Percentiles rank a stretch among this genome's conserved stretches.
These are phyloP conservation scores for Tolmerus cingulatus DNA, from an alignment of 2,888 invertebrate genomes.

Conservation along the genomic window DNA sequence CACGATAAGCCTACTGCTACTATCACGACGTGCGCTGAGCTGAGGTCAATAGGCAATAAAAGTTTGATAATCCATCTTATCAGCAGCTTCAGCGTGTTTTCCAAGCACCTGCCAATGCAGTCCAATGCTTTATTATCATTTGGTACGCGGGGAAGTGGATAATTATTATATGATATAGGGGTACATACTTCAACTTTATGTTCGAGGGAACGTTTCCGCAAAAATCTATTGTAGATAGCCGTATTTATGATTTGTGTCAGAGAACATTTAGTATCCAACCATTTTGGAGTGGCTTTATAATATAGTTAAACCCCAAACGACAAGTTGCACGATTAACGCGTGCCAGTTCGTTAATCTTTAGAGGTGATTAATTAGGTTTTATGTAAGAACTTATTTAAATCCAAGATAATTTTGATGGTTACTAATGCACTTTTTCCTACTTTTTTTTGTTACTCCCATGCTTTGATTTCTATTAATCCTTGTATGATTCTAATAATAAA, in stretches of 20 bases:
- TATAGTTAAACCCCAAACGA: not conserved
- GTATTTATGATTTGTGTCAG: not conserved
- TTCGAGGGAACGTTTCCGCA: not conserved
- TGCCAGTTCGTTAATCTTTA: not conserved
- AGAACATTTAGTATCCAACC: not conserved
- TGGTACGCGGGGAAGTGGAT: not conserved
- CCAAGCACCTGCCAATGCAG: not conserved
- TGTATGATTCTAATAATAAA: too few species aligned
- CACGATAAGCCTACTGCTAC: not conserved
- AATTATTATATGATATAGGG: not conserved
- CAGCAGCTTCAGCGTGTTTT: not conserved
- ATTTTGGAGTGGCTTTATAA: not conserved
- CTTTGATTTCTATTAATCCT: too few species aligned
- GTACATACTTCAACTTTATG: not conserved
- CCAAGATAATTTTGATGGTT: too few species aligned
- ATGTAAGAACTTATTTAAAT: not conserved
- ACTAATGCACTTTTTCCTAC: too few species aligned
- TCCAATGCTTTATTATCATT: not conserved
- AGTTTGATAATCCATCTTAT: not conserved
- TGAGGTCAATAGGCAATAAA: not conserved
- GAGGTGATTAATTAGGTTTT: not conserved
- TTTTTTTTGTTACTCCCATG: too few species aligned
- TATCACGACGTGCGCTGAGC: not conserved
- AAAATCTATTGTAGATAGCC: not conserved
- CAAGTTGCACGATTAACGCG: not conserved